Conservation (phyloP, 1,140 invertebrate species). For the Holotrichia oblita region DNA sequence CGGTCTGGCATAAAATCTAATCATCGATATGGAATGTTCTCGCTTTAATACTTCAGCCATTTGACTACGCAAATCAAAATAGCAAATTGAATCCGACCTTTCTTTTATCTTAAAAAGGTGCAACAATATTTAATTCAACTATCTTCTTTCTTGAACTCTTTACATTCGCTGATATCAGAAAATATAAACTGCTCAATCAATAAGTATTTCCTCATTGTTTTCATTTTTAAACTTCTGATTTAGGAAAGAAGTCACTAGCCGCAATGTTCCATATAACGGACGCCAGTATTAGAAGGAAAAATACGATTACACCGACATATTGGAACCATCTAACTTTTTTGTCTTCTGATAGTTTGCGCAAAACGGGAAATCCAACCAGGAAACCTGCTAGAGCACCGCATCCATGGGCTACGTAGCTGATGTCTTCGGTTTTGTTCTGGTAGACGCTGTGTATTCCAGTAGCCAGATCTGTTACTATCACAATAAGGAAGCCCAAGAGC, state of each 20-base stretch:
- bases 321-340: slow-evolving; percentile 24
- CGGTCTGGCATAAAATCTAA: too few relatives aligned
- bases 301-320: background rate
- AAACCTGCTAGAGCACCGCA: slow-evolving; percentile 16
- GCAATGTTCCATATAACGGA: slow-evolving; percentile 2
- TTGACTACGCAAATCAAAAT: too few relatives aligned
- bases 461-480: background rate
- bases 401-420: slow-evolving; percentile 25
- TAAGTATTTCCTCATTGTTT: background rate
- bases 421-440: background rate
- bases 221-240: slow-evolving; percentile 51
- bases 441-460: background rate
- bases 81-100: too few relatives aligned
- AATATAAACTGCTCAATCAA: background rate
- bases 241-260: background rate
- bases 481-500: slow-evolving; percentile 2
- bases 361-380: background rate
- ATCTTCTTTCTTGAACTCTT: background rate
- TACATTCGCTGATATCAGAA: background rate
- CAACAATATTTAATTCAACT: background rate
- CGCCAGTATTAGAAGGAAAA: background rate
- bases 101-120: background rate
- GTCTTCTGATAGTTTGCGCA: slow-evolving; percentile 5
- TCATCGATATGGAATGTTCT: too few relatives aligned
- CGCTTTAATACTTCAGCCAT: too few relatives aligned